Evolutionary conservation across 2,888 invertebrate species (phyloP), one percentile per base, ranked within the genome.

Genomic region (Listrodromus nycthemerus): DNA sequence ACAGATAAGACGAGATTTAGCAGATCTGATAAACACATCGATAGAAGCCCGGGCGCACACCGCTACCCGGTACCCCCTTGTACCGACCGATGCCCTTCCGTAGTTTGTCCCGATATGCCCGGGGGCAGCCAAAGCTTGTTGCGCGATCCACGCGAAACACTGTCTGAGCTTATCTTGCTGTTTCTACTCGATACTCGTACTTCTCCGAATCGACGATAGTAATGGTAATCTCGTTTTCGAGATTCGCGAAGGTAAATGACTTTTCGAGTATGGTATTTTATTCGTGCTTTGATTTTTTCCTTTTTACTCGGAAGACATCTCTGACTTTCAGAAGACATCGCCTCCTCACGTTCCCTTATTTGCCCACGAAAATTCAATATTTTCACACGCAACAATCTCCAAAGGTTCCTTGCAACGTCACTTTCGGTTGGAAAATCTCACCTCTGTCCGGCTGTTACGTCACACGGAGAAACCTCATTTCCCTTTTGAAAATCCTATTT

Each of bases 1-100:
- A 85, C 82, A 89, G 92, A 92, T 92, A 92, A 92, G 88, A 71
- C 83, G 88, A 93, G 93, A 93, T 93, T 92, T 91, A 92, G 88
- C 92, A 89, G 93, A 93, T 93, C 89, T 89, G 93, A 93, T 93
- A 87, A 86, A 75, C 81, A 78, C 84, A 82, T 86, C 79, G 84
- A 86, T 85, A 84, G 82, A 63, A 77, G 67, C 45, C 45, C 48
- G 30, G 27, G 33, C 45, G 13, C 52, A 52, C 24, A 24, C 27
- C 45, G 27, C 41, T 45, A 63, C 55, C 76, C 19, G 3, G 70
- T 50, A 52, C 52, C 16, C 2, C 7, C 41, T 70, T 70, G 41
- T 45, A 55, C 24, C 8, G 3, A 55, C 55, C 55, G 10, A 13
- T 50, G 67, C 80, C 83, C 80, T 79, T 78, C 55, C 55, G 63